Base-by-base conservation (phyloP, 2,797 vertebrate species). In the Malurus leucopterus region DNA sequence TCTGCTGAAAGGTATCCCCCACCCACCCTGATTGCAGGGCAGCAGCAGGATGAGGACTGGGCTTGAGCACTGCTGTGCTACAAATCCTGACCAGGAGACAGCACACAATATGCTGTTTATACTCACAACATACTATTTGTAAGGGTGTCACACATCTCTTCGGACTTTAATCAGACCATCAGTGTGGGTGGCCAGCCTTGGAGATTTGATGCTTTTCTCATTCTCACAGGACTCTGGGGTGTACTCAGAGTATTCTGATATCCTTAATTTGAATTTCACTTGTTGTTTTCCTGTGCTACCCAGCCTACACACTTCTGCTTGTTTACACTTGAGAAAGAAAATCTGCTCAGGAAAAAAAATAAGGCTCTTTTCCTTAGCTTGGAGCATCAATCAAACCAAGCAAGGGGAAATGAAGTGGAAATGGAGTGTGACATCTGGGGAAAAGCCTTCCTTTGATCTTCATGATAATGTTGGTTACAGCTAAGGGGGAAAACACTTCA, bases 391-490 rank as follows among this genome's bases (percentile, higher is more conserved):
- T 86, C 85, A 90, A 93, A 79, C 6, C 44, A 83, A 85, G 63
- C 30, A 77, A 80, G 61, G 70, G 59, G 84, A 91, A 93, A 91
- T 90, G 26, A 91, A 94, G 79, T 81, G 76, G 89, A 91, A 94
- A 95, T 47, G 49, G 82, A 93, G 67, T 63, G 72, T 75, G 61
- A 84, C 63, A 86, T 88, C 67, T 75, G 30, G 46, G 55, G 27
- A 68, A 87, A 92, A 95, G 30, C 24, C 16, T 93, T 90, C 32
- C 46, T 86, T 91, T 93, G 43, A 84, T 92, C 41, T 63, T 83
- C 57, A 61, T 68, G 65, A 63, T 90, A 71, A 49, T 82, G 27
- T 72, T 91, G 49, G 21, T 70, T 91, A 78, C 79, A 67, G 73
- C 61, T 86, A 74, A 87, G 47, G 58, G 81, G 59, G 24, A 79